Percentiles rank a stretch among this genome's conserved stretches.
phyloP scores from a whole-genome alignment of 2,797 vertebrate genomes.

The Sebastiscus albofasciatus region DNA sequence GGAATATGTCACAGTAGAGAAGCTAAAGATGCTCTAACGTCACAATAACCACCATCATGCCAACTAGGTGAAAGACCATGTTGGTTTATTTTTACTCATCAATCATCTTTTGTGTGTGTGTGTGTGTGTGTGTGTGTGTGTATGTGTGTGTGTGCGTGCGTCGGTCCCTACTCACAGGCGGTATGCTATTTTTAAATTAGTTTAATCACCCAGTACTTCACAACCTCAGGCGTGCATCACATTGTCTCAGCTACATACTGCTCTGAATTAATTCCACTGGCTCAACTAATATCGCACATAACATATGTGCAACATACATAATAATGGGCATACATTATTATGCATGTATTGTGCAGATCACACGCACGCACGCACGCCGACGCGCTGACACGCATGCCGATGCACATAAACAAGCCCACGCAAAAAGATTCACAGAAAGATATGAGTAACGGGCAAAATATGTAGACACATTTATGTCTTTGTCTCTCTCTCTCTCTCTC shows the following conservation, averaged over 20 bases:
- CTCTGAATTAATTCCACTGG: slow-evolving; percentile 34
- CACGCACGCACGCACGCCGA: background rate
- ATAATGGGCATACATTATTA: slow-evolving; percentile 17
- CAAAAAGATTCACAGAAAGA: background rate
- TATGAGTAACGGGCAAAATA: background rate
- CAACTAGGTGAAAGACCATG: slow-evolving; percentile 14
- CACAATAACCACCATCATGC: slow-evolving; percentile 7
- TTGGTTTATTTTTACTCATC: slow-evolving; percentile 41
- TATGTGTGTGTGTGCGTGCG: slow-evolving; percentile 1
- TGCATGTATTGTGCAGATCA: background rate
- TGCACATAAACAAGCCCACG: slow-evolving; percentile 1
- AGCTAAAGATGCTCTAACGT: background rate
- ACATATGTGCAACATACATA: slow-evolving; percentile 16
- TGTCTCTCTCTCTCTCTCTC: slow-evolving; percentile 6
- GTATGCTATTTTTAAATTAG: slow-evolving; percentile 61
- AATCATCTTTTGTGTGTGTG: background rate
- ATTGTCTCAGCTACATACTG: slow-evolving; percentile 56
- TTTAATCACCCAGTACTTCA: slow-evolving; percentile 55
- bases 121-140: background rate
- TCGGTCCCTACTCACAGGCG: background rate
- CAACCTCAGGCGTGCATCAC: slow-evolving; percentile 53
- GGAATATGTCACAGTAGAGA: background rate
- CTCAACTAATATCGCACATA: slow-evolving; percentile 27
- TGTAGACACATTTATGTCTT: background rate
- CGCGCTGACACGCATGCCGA: background rate